Evolutionary conservation across 2,888 invertebrate genomes (phyloP).

Genomic region (Hetaerina titia): DNA sequence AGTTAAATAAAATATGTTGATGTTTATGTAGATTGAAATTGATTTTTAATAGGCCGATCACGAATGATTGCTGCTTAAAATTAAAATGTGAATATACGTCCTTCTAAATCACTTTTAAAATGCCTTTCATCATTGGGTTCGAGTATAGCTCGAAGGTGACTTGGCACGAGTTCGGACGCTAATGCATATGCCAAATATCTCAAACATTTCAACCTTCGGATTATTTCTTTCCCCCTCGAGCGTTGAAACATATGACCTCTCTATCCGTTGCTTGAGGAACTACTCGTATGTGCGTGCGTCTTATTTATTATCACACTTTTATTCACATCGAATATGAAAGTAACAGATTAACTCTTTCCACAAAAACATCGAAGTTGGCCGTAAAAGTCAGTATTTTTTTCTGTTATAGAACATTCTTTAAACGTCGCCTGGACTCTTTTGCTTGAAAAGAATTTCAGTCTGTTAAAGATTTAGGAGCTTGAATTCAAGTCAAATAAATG

Average conservation of each 20-base stretch:
- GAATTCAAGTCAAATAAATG: too few species aligned
- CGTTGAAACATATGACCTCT: background rate
- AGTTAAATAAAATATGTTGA: background rate
- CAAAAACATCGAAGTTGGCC: too few species aligned
- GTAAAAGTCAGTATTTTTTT: too few species aligned
- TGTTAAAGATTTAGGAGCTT: too few species aligned
- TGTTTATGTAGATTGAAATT: background rate
- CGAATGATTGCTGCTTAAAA: too few species aligned
- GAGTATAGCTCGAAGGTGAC: background rate
- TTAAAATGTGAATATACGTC: too few species aligned
- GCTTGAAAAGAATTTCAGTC: too few species aligned
- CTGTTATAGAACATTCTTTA: too few species aligned
- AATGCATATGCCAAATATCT: background rate
- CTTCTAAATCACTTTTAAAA: background rate
- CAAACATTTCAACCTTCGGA: background rate
- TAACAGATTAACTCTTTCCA: background rate
- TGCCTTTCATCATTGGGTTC: background rate
- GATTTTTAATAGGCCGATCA: background rate
- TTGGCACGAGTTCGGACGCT: background rate
- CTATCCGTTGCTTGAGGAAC: too few species aligned
- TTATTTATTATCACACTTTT: too few species aligned
- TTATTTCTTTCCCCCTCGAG: background rate
- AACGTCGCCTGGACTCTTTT: too few species aligned
- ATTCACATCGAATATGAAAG: background rate
- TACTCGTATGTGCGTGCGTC: too few species aligned